Percentiles rank a stretch among this genome's conserved stretches.
These are phyloP conservation scores for Drosophila fulvimacula DNA, from an alignment of 2,888 invertebrate genomes.

Conservation along the genomic window DNA sequence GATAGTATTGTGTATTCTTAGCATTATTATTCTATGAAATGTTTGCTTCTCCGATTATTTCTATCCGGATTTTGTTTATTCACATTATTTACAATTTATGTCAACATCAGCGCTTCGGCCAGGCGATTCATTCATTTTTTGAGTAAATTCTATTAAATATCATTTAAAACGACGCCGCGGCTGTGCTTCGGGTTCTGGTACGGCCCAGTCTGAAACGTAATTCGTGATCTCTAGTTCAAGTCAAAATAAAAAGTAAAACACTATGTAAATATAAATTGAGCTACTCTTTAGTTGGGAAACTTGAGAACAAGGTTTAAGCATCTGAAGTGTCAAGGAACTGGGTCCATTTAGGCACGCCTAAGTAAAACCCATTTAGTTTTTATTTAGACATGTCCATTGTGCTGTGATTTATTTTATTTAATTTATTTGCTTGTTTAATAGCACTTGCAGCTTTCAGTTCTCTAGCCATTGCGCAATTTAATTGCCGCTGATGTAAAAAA, in stretches of 20 bases:
- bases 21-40: slow-evolving; percentile 7
- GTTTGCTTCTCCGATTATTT: slow-evolving; percentile 35
- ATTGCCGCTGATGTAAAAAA: slow-evolving; percentile 35
- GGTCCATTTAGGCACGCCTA: background rate
- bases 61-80: slow-evolving; percentile 57
- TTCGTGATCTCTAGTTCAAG: background rate
- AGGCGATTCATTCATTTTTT: slow-evolving; percentile 36
- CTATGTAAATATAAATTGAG: background rate
- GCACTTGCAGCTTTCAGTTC: slow-evolving; percentile 20
- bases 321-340: background rate
- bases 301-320: background rate
- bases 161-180: slow-evolving; percentile 11
- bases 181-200: slow-evolving; percentile 16
- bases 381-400: slow-evolving; percentile 18
- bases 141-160: slow-evolving; percentile 38
- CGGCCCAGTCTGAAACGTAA: slow-evolving; percentile 8
- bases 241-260: background rate
- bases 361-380: background rate
- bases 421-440: slow-evolving; percentile 30
- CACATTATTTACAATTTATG: slow-evolving; percentile 69
- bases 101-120: slow-evolving; percentile 42
- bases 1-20: background rate
- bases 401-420: slow-evolving; percentile 16
- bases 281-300: background rate
- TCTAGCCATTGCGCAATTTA: slow-evolving; percentile 32